A percentile compares a stretch with the other conserved stretches of the same genome.
phyloP scores from a whole-genome alignment of 2,113 vertebrate species.

The Saimiri boliviensis region DNA sequence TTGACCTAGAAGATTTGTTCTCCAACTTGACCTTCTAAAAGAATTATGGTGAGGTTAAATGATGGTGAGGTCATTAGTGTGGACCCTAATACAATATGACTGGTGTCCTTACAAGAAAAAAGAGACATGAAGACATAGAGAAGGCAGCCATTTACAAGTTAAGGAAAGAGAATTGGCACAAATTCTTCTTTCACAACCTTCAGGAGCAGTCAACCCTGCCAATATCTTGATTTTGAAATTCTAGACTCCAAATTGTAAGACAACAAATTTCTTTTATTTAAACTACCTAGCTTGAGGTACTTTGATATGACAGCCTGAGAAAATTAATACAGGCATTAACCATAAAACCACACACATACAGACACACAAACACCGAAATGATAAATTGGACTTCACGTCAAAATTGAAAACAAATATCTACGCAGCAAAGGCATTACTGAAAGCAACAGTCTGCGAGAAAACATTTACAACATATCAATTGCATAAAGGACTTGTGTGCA shows the following conservation, averaged over 20 bases:
- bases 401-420: not conserved
- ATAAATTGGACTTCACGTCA: not conserved
- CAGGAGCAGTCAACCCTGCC: not conserved
- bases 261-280: not conserved
- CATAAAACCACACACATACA: not conserved
- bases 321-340: not conserved
- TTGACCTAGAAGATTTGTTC: not conserved
- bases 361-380: not conserved
- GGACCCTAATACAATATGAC: not conserved
- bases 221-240: not conserved
- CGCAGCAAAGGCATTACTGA: not conserved
- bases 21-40: too few relatives aligned
- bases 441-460: not conserved
- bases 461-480: not conserved
- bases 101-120: not conserved
- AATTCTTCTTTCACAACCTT: not conserved
- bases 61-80: not conserved
- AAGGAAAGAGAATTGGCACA: not conserved
- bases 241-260: not conserved
- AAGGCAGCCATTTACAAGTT: not conserved
- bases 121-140: not conserved
- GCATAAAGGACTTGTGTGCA: not conserved
- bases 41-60: not conserved
- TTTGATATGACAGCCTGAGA: not conserved
- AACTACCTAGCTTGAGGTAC: not conserved